Base-by-base conservation (phyloP, 2,888 invertebrate genomes). In the Catocala fraxini region DNA sequence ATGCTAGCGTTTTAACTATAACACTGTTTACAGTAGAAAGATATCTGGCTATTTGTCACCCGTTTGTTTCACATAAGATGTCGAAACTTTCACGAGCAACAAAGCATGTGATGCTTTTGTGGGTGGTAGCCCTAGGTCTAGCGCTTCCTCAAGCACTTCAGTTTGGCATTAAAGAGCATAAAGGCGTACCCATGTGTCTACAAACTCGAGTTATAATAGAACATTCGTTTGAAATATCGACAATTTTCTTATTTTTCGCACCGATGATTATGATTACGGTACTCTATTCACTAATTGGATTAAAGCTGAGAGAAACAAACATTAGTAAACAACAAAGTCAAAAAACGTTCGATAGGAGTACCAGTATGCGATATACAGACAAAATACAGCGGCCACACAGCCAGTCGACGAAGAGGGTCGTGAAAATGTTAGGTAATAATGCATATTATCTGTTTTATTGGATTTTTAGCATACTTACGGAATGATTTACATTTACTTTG, bases 41-140 rank as follows among this genome's bases (percentile, higher is more conserved):
- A 63, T 96, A 96, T 73, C 87, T 96, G 64, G 96, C 96, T 9
- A 96, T 96, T 65, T 96, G 96, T 71, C 95, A 96, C 75, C 96
- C 96, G 1, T 96, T 96, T 75, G 85, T 95, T 42, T 95, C 95
- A 5, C 98, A 98, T 84, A 97, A 97, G 65, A 97, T 98, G 96
- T 98, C 98, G 5, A 98, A 98, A 81, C 91, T 98, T 46, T 97
- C 97, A 12, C 95, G 99, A 39, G 98, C 98, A 9, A 95, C 97
- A 59, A 97, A 97, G 83, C 96, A 97, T 77, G 97, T 99, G 46
- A 87, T 97, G 25, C 90, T 96, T 47, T 96, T 98, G 68, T 99
- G 99, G 99, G 83, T 97, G 56, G 90, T 96, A 0, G 97, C 98
- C 0, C 89, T 98, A 72, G 93, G 96, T 66, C 89, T 97, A 79